Base-by-base conservation (phyloP, 2,888 invertebrate species). In the Arge pagana region DNA sequence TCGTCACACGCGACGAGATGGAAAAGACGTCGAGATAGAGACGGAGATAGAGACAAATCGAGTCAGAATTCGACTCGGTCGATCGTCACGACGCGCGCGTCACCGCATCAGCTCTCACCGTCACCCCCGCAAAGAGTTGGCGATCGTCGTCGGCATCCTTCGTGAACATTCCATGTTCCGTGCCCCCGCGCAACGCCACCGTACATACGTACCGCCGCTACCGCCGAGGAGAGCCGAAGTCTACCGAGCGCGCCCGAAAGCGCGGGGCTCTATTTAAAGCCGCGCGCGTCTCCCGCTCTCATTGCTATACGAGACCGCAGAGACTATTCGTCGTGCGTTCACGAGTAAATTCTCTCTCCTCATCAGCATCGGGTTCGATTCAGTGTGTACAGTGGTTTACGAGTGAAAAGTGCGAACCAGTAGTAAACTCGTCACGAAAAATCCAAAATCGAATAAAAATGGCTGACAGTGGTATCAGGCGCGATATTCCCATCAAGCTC, bases 401-500 rank as follows among this genome's bases (percentile, higher is more conserved):
- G 11, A 8, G 11, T 28, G 18, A 42, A 30, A 8, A 10, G 5
- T 15, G 3, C 11, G 41, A 39, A n/a, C 21, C 33, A n/a, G 6
- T 31, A 35, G 19, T 10, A 21, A 10, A n/a, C n/a, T 5, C 10
- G n/a, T 11, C 21, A 13, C 7, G 3, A 19, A 30, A n/a, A 35
- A 13, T 39, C 23, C 7, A 10, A 41, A 41, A 2, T 28, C 0
- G 7, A n/a, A 39, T 39, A 51, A 79, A 77, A 82, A 91, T 91
- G 91, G 88, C 90, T 77, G 90, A 91, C 82, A 83, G 88, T 82
- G 84, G 85, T 78, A 87, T 87, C 76, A 90, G 88, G 80, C 87
- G 90, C 74, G 89, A 91, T 82, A 93, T 93, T 81, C 95, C 95
- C 71, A 93, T 95, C 81, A 91, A 90, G 81, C 83, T 93, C 79